These are phyloP conservation scores for Aspidiotus rigidus DNA, from an alignment of 2,888 invertebrate genomes.

Conservation along the genomic window DNA sequence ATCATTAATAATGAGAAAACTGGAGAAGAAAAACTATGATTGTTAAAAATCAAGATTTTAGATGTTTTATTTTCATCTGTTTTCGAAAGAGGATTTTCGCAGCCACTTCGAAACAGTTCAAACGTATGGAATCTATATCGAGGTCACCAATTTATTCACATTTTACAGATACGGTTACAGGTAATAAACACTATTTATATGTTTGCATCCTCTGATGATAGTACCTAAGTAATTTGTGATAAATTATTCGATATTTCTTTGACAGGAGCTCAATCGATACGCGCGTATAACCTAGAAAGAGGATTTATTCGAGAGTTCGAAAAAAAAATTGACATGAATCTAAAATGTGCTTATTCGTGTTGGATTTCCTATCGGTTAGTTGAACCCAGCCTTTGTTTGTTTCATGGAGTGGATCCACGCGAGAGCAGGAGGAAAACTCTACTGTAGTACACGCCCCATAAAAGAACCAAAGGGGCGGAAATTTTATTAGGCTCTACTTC, in stretches of 20 bases:
- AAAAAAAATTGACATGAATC: constrained; percentile 80
- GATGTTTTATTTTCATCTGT: too few relatives aligned
- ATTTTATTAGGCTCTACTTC: background rate
- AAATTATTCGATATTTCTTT: constrained; percentile 7
- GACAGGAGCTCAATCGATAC: constrained; percentile 61
- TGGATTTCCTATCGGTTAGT: constrained; percentile 71
- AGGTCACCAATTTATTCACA: constrained; percentile 95
- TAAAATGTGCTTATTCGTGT: constrained; percentile 84
- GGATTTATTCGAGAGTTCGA: constrained; percentile 85
- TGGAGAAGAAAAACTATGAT: too few relatives aligned
- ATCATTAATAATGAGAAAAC: too few relatives aligned
- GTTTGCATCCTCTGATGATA: too few relatives aligned
- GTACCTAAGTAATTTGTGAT: too few relatives aligned
- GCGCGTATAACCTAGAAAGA: constrained; percentile 71
- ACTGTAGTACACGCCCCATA: background rate
- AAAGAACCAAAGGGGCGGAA: background rate
- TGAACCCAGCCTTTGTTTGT: background rate
- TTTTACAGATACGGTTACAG: constrained; percentile 85
- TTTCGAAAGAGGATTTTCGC: constrained; percentile 77
- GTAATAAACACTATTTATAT: constrained; percentile 36
- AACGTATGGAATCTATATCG: constrained; percentile 84
- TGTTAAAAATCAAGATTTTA: too few relatives aligned
- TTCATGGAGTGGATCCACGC: background rate
- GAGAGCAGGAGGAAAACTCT: background rate
- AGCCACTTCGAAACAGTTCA: constrained; percentile 83